These are phyloP conservation scores for Nibea coibor DNA, from an alignment of 2,113 vertebrate genomes.

Conservation along the genomic window DNA sequence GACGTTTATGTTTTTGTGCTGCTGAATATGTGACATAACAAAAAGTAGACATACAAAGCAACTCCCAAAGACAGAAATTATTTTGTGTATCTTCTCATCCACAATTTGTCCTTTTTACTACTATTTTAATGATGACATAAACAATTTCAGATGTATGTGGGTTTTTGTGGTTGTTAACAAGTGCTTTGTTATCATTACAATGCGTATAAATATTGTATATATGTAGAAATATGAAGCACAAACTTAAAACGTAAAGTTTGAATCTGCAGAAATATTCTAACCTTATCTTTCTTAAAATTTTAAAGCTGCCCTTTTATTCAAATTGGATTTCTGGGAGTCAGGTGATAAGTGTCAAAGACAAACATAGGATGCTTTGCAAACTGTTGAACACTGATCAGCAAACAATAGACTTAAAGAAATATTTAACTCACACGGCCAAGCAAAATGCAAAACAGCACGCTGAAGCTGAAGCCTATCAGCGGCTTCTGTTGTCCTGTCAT, in stretches of 20 bases:
- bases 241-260: neutral
- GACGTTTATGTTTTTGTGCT: conserved; percentile 14
- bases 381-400: conserved; percentile 62
- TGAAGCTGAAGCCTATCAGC: conserved; percentile 51
- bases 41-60: neutral
- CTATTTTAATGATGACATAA: neutral
- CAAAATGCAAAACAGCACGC: conserved; percentile 24
- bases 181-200: neutral
- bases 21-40: neutral
- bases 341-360: conserved; percentile 23
- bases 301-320: neutral
- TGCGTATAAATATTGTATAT: neutral
- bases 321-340: neutral
- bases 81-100: neutral
- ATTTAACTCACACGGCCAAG: conserved; percentile 54
- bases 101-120: neutral
- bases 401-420: conserved; percentile 60
- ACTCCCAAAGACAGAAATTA: neutral
- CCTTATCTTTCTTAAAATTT: neutral
- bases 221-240: no score
- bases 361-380: conserved; percentile 35
- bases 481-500: conserved; percentile 60
- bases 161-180: neutral
- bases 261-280: neutral
- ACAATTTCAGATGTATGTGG: neutral